Evolutionary conservation across 2,113 vertebrate species (phyloP), one percentile per base, ranked within the genome.

Genomic region (Acanthisitta chloris): DNA sequence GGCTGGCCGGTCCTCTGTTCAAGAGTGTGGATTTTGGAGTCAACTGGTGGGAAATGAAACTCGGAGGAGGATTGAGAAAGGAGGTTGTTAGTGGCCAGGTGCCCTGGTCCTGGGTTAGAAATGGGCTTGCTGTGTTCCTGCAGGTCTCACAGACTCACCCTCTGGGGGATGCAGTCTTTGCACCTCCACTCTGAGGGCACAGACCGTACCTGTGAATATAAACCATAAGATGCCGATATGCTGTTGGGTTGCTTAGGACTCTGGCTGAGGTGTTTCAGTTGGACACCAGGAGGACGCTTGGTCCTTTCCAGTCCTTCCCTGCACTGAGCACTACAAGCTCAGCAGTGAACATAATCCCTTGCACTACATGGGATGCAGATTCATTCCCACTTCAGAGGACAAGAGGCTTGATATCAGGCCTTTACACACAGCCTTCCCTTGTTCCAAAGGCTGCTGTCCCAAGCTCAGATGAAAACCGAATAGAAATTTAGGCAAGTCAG

Each of bases 331-430:
- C 21, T 64, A 36, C 26, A 15, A 70, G 8, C 48, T 67, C 43
- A 43, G 10, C 13, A 49, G 31, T 20, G 11, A 88, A 38, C 9
- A 38, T 40, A 48, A 61, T 19, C 25, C 17, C 4, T 78, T 1
- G 1, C 16, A 33, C 43, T 62, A 16, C 19, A 8, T 1, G 5
- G 49, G 42, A n/a, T 0, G 1, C 28, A 51, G 17, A 29, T 73
- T 69, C 0, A 0, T 59, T 88, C 21, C 42, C 13, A 14, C 14
- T 48, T 81, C 25, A 38, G 66, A 8, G 26, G 9, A 42, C 28
- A 64, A 76, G 18, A 19, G 11, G 3, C 51, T 84, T 54, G 17
- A 24, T 66, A 57, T 16, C 17, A 48, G 31, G 19, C 54, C 33
- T 80, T 70, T 38, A 64, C 18, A 51, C 6, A n/a, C 9, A 76